Conservation (phyloP, 1,140 invertebrate genomes). For the Penaeus indicus region DNA sequence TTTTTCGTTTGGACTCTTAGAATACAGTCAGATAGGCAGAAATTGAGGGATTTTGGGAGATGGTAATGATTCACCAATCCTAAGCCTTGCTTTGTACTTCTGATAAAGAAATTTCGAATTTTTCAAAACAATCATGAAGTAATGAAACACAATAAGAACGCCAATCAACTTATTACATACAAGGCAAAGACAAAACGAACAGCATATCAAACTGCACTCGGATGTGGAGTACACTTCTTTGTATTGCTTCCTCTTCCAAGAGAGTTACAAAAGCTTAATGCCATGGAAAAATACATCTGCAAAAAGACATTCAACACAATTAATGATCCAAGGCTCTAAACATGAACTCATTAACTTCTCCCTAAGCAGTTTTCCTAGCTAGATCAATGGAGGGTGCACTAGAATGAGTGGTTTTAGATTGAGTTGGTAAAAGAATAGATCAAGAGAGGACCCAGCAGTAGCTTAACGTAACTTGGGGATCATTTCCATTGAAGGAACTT, state of each 20-base stretch:
- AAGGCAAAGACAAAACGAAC: too few relatives aligned
- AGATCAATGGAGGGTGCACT: conserved; percentile 32
- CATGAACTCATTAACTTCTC: not conserved
- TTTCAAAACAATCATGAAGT: not conserved
- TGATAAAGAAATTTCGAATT: conserved; percentile 13
- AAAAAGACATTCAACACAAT: too few relatives aligned
- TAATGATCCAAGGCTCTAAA: too few relatives aligned
- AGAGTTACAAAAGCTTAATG: too few relatives aligned
- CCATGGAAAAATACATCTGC: too few relatives aligned
- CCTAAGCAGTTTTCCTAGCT: conserved; percentile 13
- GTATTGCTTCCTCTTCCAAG: not conserved
- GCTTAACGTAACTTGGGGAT: conserved; percentile 29
- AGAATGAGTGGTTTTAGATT: conserved; percentile 26
- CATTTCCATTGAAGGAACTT: conserved; percentile 42
- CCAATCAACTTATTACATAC: too few relatives aligned
- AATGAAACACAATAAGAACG: conserved; percentile 4
- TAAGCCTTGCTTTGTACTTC: conserved; percentile 44
- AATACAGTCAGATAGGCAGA: not conserved
- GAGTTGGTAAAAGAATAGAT: conserved; percentile 28
- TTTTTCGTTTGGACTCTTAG: conserved; percentile 12
- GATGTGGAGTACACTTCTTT: not conserved
- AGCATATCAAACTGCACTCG: too few relatives aligned
- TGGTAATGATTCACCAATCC: conserved; percentile 1
- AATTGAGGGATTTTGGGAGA: conserved; percentile 2
- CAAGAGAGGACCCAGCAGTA: conserved; percentile 19